Conservation (phyloP, 1,140 invertebrate species). For the Drosophila parabipectinata region DNA sequence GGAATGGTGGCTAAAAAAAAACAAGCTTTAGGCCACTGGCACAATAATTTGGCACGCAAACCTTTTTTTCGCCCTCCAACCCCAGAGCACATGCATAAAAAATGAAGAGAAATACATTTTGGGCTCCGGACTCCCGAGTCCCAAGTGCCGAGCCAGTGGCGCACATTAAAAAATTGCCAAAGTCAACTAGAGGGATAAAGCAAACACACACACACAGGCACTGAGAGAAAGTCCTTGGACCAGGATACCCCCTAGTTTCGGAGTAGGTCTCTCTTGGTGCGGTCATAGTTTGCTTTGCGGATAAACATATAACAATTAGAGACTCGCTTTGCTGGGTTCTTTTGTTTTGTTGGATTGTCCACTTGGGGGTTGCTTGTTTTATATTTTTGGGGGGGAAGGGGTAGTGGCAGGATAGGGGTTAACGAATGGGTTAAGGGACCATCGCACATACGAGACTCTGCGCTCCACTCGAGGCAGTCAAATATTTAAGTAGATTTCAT, state of each 20-base stretch:
- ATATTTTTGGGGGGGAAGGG: not conserved
- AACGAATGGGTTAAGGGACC: conserved; percentile 7
- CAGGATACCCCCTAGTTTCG: conserved; percentile 18
- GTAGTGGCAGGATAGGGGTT: not conserved
- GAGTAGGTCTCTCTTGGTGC: conserved; percentile 42
- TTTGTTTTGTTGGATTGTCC: conserved; percentile 44
- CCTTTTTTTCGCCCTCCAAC: conserved; percentile 53
- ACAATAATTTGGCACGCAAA: conserved; percentile 81
- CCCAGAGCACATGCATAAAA: conserved; percentile 52
- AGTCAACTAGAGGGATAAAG: conserved; percentile 45
- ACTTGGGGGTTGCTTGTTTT: conserved; percentile 23
- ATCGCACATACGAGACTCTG: conserved; percentile 2
- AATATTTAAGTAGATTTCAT: conserved; percentile 71
- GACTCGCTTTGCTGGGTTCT: conserved; percentile 21
- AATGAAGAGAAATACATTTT: conserved; percentile 77
- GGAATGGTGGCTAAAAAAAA: conserved; percentile 15
- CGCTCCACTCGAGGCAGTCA: conserved; percentile 43
- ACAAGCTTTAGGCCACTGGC: conserved; percentile 70
- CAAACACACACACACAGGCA: not conserved
- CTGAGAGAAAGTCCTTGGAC: conserved; percentile 1
- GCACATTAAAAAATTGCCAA: conserved; percentile 72
- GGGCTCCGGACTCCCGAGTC: conserved; percentile 19
- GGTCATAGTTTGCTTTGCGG: conserved; percentile 57
- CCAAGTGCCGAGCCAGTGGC: conserved; percentile 35
- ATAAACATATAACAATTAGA: conserved; percentile 80